Percentiles rank a stretch among this genome's conserved stretches.
These are phyloP conservation scores for Athene cunicularia DNA, from an alignment of 2,113 vertebrate genomes.

Conservation along the genomic window DNA sequence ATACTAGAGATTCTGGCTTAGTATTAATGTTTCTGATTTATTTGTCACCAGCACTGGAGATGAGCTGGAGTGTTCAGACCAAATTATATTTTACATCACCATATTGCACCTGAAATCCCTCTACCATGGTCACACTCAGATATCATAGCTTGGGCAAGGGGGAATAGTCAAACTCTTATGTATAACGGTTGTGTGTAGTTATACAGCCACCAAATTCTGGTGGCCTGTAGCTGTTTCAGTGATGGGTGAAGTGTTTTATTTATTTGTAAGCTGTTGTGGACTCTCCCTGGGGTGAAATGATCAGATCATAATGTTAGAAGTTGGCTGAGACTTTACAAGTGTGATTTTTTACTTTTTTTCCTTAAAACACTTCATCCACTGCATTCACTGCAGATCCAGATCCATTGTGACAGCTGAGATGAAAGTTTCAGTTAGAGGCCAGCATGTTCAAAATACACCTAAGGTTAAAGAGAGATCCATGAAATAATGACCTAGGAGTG, in stretches of 20 bases:
- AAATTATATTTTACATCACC: background rate
- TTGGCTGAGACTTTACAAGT: background rate
- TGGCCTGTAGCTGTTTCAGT: background rate
- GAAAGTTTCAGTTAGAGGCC: background rate
- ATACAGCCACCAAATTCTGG: background rate
- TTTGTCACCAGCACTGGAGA: background rate
- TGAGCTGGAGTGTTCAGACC: background rate
- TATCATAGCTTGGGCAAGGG: rapidly evolving
- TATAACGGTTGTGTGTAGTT: background rate
- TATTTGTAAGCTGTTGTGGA: background rate
- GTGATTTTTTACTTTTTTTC: background rate
- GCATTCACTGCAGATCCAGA: background rate
- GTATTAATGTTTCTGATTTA: background rate
- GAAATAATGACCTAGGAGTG: background rate
- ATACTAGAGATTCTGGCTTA: background rate
- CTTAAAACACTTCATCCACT: background rate
- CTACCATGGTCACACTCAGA: background rate
- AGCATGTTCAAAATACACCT: background rate
- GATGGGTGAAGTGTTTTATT: background rate
- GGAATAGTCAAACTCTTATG: background rate
- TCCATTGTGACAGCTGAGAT: background rate
- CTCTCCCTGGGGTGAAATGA: background rate
- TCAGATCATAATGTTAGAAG: background rate
- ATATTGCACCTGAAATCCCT: background rate
- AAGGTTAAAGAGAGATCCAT: background rate